Evolutionary conservation across 2,888 invertebrate species (phyloP).

Genomic region (Ectemnius lituratus): DNA sequence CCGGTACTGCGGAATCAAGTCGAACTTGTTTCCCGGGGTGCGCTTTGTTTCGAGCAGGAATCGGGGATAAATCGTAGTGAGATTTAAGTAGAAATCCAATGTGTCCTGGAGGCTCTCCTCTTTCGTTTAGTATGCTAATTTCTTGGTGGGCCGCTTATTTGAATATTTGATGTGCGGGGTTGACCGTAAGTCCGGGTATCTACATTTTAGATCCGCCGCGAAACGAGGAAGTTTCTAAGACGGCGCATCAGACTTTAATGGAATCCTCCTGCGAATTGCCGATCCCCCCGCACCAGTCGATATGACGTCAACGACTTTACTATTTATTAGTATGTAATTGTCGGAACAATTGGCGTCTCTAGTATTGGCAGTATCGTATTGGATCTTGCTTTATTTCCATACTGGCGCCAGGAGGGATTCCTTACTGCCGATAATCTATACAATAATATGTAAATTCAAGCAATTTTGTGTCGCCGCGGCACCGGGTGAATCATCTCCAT

Average conservation of each 20-base stretch:
- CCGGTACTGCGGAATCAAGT: background rate
- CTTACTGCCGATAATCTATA: background rate
- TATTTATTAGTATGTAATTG: too few species aligned
- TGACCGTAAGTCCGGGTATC: constrained; percentile 23
- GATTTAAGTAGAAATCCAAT: constrained; percentile 22
- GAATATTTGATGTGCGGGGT: constrained; percentile 20
- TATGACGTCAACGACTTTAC: too few species aligned
- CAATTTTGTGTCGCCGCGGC: background rate
- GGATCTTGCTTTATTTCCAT: too few species aligned
- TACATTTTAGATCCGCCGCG: constrained; percentile 29
- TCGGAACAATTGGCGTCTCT: too few species aligned
- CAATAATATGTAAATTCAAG: background rate
- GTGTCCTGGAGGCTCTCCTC: constrained; percentile 21
- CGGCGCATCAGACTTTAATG: background rate
- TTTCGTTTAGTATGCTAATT: constrained; percentile 56
- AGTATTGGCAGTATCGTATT: too few species aligned
- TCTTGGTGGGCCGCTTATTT: constrained; percentile 35
- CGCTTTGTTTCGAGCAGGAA: too few species aligned
- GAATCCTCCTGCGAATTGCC: too few species aligned
- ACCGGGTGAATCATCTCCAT: background rate
- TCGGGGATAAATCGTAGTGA: too few species aligned
- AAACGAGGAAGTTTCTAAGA: constrained; percentile 30
- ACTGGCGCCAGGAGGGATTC: too few species aligned
- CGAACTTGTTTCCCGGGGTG: background rate
- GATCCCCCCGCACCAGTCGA: too few species aligned